Conservation (phyloP, 1,140 invertebrate species). For the Caenorhabditis inopinata region DNA sequence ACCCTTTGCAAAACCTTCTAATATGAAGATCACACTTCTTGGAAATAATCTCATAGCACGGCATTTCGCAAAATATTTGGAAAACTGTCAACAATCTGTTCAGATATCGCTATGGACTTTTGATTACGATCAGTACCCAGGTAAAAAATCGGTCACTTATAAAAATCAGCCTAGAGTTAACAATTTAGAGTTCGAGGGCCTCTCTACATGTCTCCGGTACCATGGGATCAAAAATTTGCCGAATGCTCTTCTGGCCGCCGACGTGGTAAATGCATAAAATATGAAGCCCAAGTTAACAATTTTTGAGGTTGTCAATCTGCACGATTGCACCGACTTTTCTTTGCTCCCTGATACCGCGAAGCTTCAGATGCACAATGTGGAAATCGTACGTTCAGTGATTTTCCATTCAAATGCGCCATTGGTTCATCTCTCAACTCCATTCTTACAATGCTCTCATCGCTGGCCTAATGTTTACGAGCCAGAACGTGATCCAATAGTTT, state of each 20-base stretch:
- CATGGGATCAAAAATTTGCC: background rate
- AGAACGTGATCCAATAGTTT: background rate
- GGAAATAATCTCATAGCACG: background rate
- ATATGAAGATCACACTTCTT: background rate
- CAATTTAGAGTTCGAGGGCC: background rate
- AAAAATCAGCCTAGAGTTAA: background rate
- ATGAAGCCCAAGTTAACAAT: no score
- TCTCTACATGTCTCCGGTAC: background rate
- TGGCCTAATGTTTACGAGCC: constrained; percentile 16
- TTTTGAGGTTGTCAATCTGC: background rate
- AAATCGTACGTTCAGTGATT: background rate
- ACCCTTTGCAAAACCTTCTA: background rate
- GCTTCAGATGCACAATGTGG: background rate
- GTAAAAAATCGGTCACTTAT: background rate
- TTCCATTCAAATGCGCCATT: background rate
- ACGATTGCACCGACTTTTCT: background rate
- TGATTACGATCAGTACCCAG: background rate
- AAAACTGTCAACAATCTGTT: background rate
- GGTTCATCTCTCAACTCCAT: constrained; percentile 6
- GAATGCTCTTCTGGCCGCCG: background rate
- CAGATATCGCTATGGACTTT: constrained; percentile 1
- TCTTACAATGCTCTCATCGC: constrained; percentile 14
- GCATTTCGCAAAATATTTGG: background rate
- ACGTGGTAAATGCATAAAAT: background rate
- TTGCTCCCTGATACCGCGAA: background rate